These are phyloP conservation scores for Crax fasciolata DNA, from an alignment of 2,797 vertebrate genomes.

Conservation along the genomic window DNA sequence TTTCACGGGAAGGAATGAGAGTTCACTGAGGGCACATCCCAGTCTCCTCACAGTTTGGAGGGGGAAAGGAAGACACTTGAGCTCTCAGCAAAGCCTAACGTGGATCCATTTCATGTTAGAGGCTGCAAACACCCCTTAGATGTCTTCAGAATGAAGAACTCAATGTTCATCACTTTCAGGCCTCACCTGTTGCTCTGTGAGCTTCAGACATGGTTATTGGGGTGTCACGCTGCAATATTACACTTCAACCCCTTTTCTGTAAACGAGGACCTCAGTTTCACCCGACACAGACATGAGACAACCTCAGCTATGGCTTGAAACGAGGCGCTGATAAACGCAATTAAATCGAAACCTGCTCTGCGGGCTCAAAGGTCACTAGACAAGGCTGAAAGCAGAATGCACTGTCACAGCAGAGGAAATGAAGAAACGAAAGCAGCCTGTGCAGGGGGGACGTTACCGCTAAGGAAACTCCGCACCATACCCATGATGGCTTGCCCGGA, in stretches of 20 bases:
- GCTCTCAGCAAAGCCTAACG: not conserved
- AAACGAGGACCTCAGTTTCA: not conserved
- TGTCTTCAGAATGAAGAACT: not conserved
- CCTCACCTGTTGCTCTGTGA: not conserved
- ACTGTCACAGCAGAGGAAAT: not conserved
- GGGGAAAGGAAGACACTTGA: not conserved
- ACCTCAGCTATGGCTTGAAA: not conserved
- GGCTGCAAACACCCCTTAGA: not conserved
- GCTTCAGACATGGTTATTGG: not conserved
- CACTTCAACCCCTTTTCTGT: not conserved
- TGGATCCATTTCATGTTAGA: not conserved
- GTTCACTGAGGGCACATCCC: not conserved
- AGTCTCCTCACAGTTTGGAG: not conserved
- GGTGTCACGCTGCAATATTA: not conserved
- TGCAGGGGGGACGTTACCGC: slow-evolving; percentile 1
- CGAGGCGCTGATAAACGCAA: not conserved
- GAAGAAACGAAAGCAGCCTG: slow-evolving; percentile 44
- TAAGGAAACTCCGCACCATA: slow-evolving; percentile 36
- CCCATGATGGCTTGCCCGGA: not conserved
- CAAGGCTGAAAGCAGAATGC: slow-evolving; percentile 33
- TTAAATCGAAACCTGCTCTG: not conserved
- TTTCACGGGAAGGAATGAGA: not conserved
- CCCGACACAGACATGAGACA: accelerated
- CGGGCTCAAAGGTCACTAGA: slow-evolving; percentile 20
- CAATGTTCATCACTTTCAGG: not conserved